Conservation (phyloP, 1,140 invertebrate genomes). For the Rhagoletis pomonella region DNA sequence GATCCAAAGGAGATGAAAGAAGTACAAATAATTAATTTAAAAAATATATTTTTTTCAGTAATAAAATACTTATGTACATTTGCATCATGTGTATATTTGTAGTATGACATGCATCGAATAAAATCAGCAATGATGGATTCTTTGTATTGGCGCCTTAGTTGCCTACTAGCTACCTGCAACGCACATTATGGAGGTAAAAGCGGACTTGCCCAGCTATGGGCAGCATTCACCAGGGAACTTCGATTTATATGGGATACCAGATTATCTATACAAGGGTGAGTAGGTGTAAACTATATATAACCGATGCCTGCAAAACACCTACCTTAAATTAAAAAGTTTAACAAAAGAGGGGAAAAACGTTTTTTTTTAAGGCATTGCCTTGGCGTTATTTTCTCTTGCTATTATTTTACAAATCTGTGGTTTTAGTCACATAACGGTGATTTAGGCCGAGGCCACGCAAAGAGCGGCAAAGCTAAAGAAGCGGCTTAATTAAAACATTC, state of each 20-base stretch:
- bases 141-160: conserved; percentile 88
- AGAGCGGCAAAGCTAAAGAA: no score
- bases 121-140: conserved; percentile 77
- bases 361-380: neutral
- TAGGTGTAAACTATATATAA: conserved; percentile 27
- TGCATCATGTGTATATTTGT: conserved; percentile 29
- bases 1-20: conserved; percentile 60
- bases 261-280: conserved; percentile 81
- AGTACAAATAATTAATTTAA: neutral
- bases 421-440: no score
- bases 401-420: no score
- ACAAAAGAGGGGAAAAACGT: neutral
- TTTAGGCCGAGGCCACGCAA: no score
- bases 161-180: conserved; percentile 86
- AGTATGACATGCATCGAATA: conserved; percentile 70
- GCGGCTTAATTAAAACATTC: no score
- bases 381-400: conserved; percentile 21
- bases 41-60: neutral
- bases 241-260: conserved; percentile 91
- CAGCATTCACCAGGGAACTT: conserved; percentile 92
- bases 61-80: no score
- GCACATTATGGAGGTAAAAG: conserved; percentile 85
- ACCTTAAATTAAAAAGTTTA: no score
- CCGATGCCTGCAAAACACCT: no score
- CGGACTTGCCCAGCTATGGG: conserved; percentile 93